Percentiles rank a stretch among this genome's conserved stretches.
These are phyloP conservation scores for Rhinoderma darwinii DNA, from an alignment of 2,113 vertebrate species.

Conservation along the genomic window DNA sequence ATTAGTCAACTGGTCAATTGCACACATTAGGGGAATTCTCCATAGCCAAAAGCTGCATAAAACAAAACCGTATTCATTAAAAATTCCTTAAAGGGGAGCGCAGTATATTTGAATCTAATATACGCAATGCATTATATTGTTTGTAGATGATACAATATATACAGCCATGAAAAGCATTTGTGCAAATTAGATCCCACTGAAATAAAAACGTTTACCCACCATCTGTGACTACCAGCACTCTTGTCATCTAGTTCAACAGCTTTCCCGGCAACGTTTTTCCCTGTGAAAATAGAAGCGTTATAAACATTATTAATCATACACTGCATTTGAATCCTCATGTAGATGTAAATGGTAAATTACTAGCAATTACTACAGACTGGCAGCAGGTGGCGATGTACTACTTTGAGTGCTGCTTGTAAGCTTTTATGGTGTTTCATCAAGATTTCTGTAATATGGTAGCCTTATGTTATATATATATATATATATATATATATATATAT, in stretches of 20 bases:
- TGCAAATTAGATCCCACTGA: background rate
- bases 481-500: too few species aligned
- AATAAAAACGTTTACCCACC: constrained; percentile 78
- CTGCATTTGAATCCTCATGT: background rate
- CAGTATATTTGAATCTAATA: background rate
- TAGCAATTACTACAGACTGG: background rate
- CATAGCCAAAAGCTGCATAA: too few species aligned
- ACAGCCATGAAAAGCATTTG: background rate
- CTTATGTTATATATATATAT: too few species aligned
- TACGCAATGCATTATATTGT: background rate
- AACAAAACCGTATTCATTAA: too few species aligned
- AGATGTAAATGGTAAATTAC: background rate
- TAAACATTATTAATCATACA: background rate
- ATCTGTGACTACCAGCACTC: constrained; percentile 90
- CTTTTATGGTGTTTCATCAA: background rate
- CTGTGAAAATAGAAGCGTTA: constrained; percentile 64
- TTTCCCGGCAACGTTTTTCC: constrained; percentile 85
- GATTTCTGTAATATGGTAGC: background rate
- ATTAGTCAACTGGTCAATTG: too few species aligned
- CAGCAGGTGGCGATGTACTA: background rate
- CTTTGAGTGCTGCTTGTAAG: background rate
- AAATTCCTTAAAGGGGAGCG: background rate
- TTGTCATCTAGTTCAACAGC: constrained; percentile 80
- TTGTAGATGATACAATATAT: background rate
- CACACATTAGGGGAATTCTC: too few species aligned